Evolutionary conservation across 2,113 vertebrate species (phyloP).

Genomic region (Melanocharis versteri): DNA sequence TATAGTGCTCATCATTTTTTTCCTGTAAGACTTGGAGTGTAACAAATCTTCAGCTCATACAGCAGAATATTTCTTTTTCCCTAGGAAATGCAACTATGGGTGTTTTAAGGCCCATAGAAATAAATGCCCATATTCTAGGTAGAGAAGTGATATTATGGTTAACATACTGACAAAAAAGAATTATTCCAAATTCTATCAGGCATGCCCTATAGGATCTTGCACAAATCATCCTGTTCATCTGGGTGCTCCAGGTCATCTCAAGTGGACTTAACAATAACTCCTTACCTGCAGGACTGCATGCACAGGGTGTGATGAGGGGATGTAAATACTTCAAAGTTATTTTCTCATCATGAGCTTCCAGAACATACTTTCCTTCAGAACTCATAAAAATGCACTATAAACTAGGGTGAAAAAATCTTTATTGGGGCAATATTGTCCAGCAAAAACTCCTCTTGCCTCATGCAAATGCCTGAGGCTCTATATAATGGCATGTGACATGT

Average conservation of each 20-base stretch:
- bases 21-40: neutral
- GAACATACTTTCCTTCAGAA: neutral
- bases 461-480: neutral
- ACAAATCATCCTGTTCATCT: neutral
- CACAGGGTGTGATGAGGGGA: neutral
- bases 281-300: neutral
- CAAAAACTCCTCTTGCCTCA: neutral
- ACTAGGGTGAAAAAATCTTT: neutral
- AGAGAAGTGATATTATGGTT: neutral
- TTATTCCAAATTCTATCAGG: neutral
- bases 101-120: neutral
- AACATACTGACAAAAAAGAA: neutral
- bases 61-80: neutral
- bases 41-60: neutral
- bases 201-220: neutral
- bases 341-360: neutral
- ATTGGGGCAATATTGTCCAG: neutral
- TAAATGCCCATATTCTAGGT: neutral
- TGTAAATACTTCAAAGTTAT: neutral
- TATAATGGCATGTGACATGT: accelerated
- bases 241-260: neutral
- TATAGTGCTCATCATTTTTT: neutral
- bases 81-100: neutral
- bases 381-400: neutral
- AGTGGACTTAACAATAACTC: neutral